A percentile compares a stretch with the other conserved stretches of the same genome.
These are phyloP conservation scores for Cololabis saira DNA, from an alignment of 2,113 vertebrate genomes.

Conservation along the genomic window DNA sequence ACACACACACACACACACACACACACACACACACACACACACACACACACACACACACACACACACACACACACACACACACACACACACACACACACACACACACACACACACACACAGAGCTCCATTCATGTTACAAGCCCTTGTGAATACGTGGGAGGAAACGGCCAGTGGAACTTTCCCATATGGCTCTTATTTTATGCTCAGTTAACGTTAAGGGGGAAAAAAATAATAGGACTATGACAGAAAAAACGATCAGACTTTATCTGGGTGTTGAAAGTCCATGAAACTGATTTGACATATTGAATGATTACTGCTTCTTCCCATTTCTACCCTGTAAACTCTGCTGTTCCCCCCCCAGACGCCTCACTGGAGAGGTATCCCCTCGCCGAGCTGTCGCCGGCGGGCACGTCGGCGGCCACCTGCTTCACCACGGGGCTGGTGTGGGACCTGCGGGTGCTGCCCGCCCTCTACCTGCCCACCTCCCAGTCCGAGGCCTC, in stretches of 20 bases:
- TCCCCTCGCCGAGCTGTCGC: conserved; percentile 79
- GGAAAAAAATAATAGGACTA: conserved; percentile 3
- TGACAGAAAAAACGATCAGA: not conserved
- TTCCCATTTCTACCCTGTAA: not conserved
- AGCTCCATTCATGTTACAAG: conserved; percentile 79
- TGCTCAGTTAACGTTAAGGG: conserved; percentile 32
- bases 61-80: conserved; percentile 47
- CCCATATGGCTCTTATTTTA: conserved; percentile 47
- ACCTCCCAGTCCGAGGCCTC: conserved; percentile 75
- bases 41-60: conserved; percentile 1
- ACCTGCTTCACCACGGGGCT: conserved; percentile 87
- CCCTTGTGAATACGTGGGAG: conserved; percentile 80
- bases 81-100: too few species aligned
- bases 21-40: too few species aligned
- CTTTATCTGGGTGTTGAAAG: not conserved
- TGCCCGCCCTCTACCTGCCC: conserved; percentile 83
- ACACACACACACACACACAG: conserved; percentile 55
- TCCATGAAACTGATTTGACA: not conserved
- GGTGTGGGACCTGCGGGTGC: conserved; percentile 91
- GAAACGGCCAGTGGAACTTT: conserved; percentile 68
- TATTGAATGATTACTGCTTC: not conserved
- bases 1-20: conserved; percentile 53
- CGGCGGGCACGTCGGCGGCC: conserved; percentile 61
- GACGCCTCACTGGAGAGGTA: conserved; percentile 86
- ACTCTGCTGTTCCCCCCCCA: conserved; percentile 22